Evolutionary conservation across 2,113 vertebrate genomes (phyloP).

Genomic region (Hydrolagus affinis): DNA sequence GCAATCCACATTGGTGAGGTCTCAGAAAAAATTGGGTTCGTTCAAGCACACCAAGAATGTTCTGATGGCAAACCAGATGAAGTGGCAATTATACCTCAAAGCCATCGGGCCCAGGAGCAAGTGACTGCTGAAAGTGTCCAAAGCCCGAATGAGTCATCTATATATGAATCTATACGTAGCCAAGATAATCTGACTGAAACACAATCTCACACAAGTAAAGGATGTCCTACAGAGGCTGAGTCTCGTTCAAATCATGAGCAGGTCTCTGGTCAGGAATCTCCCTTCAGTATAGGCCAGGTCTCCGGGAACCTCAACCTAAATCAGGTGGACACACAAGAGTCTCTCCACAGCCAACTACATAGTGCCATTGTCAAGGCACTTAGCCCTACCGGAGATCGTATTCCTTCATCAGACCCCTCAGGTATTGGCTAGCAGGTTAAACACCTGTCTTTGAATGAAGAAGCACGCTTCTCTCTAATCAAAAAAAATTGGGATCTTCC

Average conservation of each 20-base stretch:
- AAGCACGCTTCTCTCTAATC: constrained; percentile 11
- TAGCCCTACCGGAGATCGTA: constrained; percentile 44
- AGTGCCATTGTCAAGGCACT: constrained; percentile 62
- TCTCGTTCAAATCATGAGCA: constrained; percentile 40
- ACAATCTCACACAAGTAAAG: background rate
- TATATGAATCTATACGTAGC: background rate
- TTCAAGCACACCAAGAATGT: background rate
- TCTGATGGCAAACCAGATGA: background rate
- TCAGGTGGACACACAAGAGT: constrained; percentile 42
- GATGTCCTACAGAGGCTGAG: constrained; percentile 35
- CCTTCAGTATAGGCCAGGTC: constrained; percentile 43
- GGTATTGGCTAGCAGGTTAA: constrained; percentile 50
- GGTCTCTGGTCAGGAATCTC: constrained; percentile 42
- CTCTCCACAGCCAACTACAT: constrained; percentile 66
- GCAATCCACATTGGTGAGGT: background rate
- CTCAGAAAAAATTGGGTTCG: constrained; percentile 12
- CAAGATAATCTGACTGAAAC: constrained; percentile 15
- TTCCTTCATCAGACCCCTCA: constrained; percentile 55
- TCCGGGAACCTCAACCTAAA: constrained; percentile 37
- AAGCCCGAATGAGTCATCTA: background rate
- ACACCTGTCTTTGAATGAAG: constrained; percentile 3
- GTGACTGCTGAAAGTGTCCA: constrained; percentile 1
- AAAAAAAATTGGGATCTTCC: background rate
- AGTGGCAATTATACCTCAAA: constrained; percentile 7
- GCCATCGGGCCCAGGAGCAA: background rate